Evolutionary conservation across 1,140 invertebrate species (phyloP), one percentile per base, ranked within the genome.

Genomic region (Chionoecetes opilio): DNA sequence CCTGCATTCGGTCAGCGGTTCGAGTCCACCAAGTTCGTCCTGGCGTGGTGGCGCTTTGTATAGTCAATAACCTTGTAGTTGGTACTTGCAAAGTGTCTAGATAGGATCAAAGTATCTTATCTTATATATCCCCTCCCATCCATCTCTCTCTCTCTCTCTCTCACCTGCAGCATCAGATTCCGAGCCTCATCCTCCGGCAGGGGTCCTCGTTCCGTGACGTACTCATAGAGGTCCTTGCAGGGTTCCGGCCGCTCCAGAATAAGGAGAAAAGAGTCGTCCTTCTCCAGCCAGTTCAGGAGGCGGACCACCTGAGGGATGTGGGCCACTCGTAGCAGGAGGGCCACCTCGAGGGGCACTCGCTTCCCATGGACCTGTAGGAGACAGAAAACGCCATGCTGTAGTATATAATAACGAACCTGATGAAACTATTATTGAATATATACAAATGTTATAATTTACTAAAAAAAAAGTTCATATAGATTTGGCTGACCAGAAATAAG

Each of bases 141-240:
- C 21, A 9, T 86, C 85, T 87, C 32, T 38, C 85, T 87, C 32
- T 34, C 31, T 38, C 37, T 87, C 85, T 34, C 35, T 37, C 91
- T 85, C 87, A 98, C 97, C 96, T 97, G 97, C n/a, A 96, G 96
- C 96, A 97, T 97, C 96, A 98, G 97, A 38, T 97, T 96, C 86
- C 97, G 97, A 21, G 98, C 97, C 32, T 97, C 96, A 26, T 97
- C 96, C 96, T 98, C 98, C 53, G 97, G 97, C 2, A 98, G 96
- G 46, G 97, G 97, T 31, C 97, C 97, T 95, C 97, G 97, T 96
- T 98, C 97, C 31, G 98, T 98, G 93, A 98, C 98, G 96, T 97
- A 98, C 96, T 98, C 98, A 96, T 98, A 98, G 82, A 98, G 97
- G 96, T 98, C 98, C 96, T 97, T 97, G 86, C 97, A 97, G 35